Conservation (phyloP, 2,888 invertebrate genomes). For the Anodontia alba region DNA sequence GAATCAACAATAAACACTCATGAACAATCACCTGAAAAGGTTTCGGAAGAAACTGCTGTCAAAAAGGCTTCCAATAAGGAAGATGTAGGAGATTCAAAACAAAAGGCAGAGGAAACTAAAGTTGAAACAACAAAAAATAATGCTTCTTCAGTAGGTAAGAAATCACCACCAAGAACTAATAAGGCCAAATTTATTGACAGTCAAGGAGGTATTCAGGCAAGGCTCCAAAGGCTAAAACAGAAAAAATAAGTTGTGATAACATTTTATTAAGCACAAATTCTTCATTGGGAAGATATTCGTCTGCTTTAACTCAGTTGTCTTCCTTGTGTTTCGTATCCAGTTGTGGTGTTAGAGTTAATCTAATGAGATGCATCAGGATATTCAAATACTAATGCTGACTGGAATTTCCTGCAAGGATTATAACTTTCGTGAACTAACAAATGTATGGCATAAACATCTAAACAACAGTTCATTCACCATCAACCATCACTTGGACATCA, state of each 20-base stretch:
- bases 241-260: neutral
- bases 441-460: too few species aligned
- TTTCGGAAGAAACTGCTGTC: neutral
- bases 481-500: neutral
- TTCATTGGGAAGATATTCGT: too few species aligned
- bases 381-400: neutral
- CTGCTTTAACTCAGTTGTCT: neutral
- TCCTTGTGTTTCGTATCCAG: neutral
- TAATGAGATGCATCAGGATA: neutral
- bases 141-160: neutral
- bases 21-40: neutral
- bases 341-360: neutral
- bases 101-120: neutral
- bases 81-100: neutral
- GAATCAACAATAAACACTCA: neutral
- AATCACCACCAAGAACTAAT: conserved; percentile 2
- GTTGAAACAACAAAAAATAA: neutral
- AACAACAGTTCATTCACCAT: neutral
- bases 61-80: neutral
- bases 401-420: neutral
- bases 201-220: conserved; percentile 55
- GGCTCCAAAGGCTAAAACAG: conserved; percentile 41
- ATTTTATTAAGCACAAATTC: neutral
- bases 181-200: conserved; percentile 49
- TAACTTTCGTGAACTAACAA: neutral